A percentile compares a stretch with the other conserved stretches of the same genome.
These are phyloP conservation scores for Gallinago media DNA, from an alignment of 2,113 vertebrate species.

Conservation along the genomic window DNA sequence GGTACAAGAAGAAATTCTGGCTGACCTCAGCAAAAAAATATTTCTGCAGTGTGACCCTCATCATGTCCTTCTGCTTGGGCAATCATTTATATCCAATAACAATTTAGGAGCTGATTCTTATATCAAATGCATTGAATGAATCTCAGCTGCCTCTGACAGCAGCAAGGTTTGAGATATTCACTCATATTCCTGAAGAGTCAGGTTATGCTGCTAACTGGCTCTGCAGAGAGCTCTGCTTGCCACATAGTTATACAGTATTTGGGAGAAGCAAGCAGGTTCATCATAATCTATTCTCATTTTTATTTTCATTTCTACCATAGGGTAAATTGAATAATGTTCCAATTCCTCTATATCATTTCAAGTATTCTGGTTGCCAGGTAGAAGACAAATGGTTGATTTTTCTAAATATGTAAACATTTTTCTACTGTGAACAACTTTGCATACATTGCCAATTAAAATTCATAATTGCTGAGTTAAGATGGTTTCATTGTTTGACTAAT, in stretches of 20 bases:
- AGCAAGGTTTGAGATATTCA: neutral
- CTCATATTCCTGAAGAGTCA: neutral
- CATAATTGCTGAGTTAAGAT: neutral
- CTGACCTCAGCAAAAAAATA: conserved; percentile 3
- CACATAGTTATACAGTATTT: neutral
- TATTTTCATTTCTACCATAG: neutral
- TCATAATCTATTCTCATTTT: neutral
- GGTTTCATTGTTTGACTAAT: neutral
- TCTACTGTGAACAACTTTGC: neutral
- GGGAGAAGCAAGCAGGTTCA: neutral
- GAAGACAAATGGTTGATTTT: neutral
- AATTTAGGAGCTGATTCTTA: conserved; percentile 11
- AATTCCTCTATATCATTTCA: neutral
- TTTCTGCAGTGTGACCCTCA: neutral
- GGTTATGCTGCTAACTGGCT: neutral
- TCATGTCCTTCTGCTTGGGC: conserved; percentile 22
- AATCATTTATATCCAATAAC: conserved; percentile 19
- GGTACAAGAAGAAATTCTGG: conserved; percentile 1
- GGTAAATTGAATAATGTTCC: neutral
- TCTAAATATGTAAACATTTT: neutral
- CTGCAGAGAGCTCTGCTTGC: neutral
- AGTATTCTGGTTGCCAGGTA: neutral
- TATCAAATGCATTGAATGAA: neutral
- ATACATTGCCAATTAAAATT: neutral
- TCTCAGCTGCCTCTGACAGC: neutral